These are phyloP conservation scores for Seriola quinqueradiata DNA, from an alignment of 2,113 vertebrate genomes.

Conservation along the genomic window DNA sequence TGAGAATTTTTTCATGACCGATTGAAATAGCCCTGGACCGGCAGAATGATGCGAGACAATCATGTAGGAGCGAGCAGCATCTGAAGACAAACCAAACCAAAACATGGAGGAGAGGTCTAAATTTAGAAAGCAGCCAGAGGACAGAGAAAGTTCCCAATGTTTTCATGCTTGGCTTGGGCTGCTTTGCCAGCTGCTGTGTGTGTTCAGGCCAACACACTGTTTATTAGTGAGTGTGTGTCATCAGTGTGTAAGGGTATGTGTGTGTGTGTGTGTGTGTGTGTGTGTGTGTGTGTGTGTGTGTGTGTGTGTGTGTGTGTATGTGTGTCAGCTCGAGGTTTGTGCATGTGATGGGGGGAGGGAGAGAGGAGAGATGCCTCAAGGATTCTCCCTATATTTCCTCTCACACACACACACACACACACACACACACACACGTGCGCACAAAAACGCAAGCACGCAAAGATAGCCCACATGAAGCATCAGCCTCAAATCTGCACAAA, in stretches of 20 bases:
- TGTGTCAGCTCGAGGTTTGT: too few species aligned
- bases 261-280: conserved; percentile 6
- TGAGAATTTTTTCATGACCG: not conserved
- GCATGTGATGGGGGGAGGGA: too few species aligned
- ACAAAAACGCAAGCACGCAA: not conserved
- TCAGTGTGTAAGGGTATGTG: conserved; percentile 47
- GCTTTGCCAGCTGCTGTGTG: conserved; percentile 78
- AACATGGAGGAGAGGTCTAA: conserved; percentile 54
- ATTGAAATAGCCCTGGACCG: not conserved
- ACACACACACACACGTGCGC: not conserved
- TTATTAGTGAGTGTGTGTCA: conserved; percentile 68
- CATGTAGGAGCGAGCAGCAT: conserved; percentile 5
- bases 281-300: too few species aligned
- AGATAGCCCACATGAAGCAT: conserved; percentile 2
- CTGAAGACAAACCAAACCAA: conserved; percentile 22
- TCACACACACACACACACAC: not conserved
- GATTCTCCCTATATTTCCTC: too few species aligned
- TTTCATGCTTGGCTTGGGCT: conserved; percentile 79
- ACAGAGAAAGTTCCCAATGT: conserved; percentile 76
- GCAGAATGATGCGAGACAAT: not conserved
- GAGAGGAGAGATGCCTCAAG: too few species aligned
- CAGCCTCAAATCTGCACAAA: not conserved
- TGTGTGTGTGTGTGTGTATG: too few species aligned
- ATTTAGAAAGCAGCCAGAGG: conserved; percentile 75
- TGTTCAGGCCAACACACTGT: conserved; percentile 57